Evolutionary conservation across 30 jellyfish, hydroid and myxozoan genomes (phyloP).

Genomic region (Aurelia aurita): DNA sequence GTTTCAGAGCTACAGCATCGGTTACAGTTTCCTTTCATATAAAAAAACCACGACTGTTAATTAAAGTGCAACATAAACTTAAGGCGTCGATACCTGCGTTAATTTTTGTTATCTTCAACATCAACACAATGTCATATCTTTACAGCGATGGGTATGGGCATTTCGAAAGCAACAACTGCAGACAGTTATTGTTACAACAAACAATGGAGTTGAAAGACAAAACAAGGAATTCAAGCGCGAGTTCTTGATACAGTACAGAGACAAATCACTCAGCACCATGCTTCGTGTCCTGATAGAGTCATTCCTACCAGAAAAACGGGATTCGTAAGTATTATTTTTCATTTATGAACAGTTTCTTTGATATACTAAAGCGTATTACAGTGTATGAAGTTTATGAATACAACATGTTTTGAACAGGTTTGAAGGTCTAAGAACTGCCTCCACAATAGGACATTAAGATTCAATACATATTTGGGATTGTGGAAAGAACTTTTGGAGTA

Average conservation of each 20-base stretch:
- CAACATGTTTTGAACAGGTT: too few relatives aligned
- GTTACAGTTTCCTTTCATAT: too few relatives aligned
- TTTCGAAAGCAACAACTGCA: conserved; percentile 3
- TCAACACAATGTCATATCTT: not conserved
- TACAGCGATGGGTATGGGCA: conserved; percentile 69
- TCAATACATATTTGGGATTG: too few relatives aligned
- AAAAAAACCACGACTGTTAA: too few relatives aligned
- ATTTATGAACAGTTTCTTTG: not conserved
- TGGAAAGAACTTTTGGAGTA: too few relatives aligned
- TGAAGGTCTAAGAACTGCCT: too few relatives aligned
- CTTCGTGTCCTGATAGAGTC: not conserved
- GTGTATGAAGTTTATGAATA: not conserved
- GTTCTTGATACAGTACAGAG: conserved; percentile 8
- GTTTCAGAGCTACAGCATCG: too few relatives aligned
- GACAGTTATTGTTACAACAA: conserved; percentile 26
- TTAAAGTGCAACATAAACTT: too few relatives aligned
- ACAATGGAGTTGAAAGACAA: conserved; percentile 50
- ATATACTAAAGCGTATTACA: not conserved
- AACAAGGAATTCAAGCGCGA: conserved; percentile 17
- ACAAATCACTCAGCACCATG: conserved; percentile 11
- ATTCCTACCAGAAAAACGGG: conserved; percentile 10
- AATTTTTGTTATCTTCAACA: not conserved
- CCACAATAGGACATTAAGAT: too few relatives aligned
- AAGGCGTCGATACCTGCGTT: too few relatives aligned
- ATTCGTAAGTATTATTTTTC: conserved; percentile 13